Conservation (phyloP, 2,888 invertebrate genomes). For the Pycnomerus fuliginosus region DNA sequence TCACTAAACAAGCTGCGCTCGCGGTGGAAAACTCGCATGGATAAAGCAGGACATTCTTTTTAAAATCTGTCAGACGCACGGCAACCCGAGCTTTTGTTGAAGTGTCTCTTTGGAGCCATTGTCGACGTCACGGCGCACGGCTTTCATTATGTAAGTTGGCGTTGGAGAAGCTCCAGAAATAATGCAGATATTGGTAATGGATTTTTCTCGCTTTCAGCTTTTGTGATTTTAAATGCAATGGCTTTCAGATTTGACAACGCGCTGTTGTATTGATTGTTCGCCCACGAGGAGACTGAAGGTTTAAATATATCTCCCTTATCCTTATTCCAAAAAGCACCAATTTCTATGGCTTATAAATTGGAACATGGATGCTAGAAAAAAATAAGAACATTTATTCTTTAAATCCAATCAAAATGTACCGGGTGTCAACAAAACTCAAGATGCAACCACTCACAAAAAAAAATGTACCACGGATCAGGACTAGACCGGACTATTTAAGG, state of each 20-base stretch:
- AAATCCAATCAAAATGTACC: too few species aligned
- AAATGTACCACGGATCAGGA: too few species aligned
- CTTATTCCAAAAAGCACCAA: too few species aligned
- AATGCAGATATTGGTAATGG: conserved; percentile 53
- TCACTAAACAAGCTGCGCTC: conserved; percentile 9
- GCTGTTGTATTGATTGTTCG: conserved; percentile 23
- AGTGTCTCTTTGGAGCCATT: conserved; percentile 49
- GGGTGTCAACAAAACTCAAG: too few species aligned
- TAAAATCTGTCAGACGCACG: conserved; percentile 52
- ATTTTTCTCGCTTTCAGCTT: conserved; percentile 48
- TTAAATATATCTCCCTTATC: too few species aligned
- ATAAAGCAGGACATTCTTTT: conserved; percentile 37
- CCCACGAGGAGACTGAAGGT: conserved; percentile 8
- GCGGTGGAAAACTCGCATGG: conserved; percentile 11
- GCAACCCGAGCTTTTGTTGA: conserved; percentile 42
- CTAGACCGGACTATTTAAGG: too few species aligned
- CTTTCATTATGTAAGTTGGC: conserved; percentile 53
- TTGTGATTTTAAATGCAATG: conserved; percentile 45
- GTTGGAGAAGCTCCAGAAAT: conserved; percentile 49
- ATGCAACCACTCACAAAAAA: too few species aligned
- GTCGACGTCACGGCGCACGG: conserved; percentile 44
- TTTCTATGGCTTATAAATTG: too few species aligned
- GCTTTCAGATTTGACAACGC: conserved; percentile 40
- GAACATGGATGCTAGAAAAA: too few species aligned
- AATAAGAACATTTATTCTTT: too few species aligned